Percentiles rank a stretch among this genome's conserved stretches.
Conservation (phyloP, 2,113 vertebrate species). For the Thymallus thymallus region DNA sequence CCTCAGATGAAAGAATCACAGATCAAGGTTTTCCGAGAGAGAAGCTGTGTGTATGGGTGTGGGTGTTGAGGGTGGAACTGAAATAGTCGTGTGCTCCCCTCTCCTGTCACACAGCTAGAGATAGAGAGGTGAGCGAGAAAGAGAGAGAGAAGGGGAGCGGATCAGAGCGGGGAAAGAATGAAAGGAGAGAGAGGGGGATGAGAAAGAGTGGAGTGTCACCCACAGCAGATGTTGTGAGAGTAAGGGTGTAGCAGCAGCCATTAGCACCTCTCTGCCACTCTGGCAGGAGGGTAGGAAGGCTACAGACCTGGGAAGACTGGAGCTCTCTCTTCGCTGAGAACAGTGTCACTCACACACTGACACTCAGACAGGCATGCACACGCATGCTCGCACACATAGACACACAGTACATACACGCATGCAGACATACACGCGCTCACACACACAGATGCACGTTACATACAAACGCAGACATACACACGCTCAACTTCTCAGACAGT, state of each 20-base stretch:
- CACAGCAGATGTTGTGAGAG: constrained; percentile 73
- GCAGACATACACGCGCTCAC: constrained; percentile 7
- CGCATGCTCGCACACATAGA: constrained; percentile 6
- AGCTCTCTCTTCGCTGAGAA: constrained; percentile 39
- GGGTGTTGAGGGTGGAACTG: constrained; percentile 45
- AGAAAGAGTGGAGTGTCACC: constrained; percentile 71
- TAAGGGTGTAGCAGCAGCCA: constrained; percentile 65
- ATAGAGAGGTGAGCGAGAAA: constrained; percentile 10
- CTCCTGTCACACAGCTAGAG: constrained; percentile 58
- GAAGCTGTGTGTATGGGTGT: constrained; percentile 51
- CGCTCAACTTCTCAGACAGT: constrained; percentile 7
- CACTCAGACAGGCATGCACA: constrained; percentile 3
- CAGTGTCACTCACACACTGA: constrained; percentile 37
- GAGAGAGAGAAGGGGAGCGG: constrained; percentile 64
- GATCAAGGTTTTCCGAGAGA: constrained; percentile 24
- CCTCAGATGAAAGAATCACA: constrained; percentile 46
- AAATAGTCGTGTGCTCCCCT: constrained; percentile 53
- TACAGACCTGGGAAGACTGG: constrained; percentile 58
- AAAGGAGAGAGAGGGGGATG: constrained; percentile 36
- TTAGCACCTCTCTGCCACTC: constrained; percentile 77
- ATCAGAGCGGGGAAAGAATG: too few species aligned
- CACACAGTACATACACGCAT: constrained; percentile 16
- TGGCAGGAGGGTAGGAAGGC: constrained; percentile 57
- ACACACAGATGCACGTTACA: not conserved
- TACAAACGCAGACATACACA: constrained; percentile 18